phyloP scores from a whole-genome alignment of 2,113 vertebrate genomes.

The Thomomys bottae region DNA sequence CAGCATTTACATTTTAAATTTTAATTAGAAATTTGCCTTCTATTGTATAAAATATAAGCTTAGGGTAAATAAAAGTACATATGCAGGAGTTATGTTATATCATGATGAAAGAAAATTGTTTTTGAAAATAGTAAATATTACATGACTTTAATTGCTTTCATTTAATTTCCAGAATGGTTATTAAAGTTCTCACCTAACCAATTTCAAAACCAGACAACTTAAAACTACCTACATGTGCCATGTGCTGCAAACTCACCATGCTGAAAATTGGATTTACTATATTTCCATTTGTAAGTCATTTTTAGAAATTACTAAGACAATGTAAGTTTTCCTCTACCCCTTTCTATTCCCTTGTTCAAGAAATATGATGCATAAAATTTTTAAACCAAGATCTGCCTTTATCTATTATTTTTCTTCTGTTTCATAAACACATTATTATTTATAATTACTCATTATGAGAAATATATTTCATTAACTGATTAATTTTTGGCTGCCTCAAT shows the following conservation, averaged over 20 bases:
- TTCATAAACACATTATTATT: background rate
- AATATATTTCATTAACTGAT: background rate
- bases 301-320: background rate
- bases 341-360: background rate
- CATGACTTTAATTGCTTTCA: background rate
- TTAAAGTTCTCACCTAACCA: background rate
- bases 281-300: slow-evolving; percentile 23
- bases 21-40: background rate
- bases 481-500: background rate
- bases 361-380: background rate
- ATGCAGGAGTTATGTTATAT: background rate
- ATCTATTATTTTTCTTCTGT: background rate
- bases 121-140: background rate
- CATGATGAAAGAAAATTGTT: background rate
- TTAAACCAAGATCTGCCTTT: background rate
- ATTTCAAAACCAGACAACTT: slow-evolving; percentile 27
- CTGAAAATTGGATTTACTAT: background rate
- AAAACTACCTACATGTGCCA: background rate
- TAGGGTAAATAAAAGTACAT: background rate
- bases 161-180: slow-evolving; percentile 18
- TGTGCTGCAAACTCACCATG: background rate
- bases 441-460: too few species aligned
- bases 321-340: background rate
- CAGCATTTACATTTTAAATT: background rate
- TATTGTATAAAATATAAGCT: background rate